Evolutionary conservation across 1,140 invertebrate genomes (phyloP), one percentile per base, ranked within the genome.

Genomic region (Drosophila kikkawai): DNA sequence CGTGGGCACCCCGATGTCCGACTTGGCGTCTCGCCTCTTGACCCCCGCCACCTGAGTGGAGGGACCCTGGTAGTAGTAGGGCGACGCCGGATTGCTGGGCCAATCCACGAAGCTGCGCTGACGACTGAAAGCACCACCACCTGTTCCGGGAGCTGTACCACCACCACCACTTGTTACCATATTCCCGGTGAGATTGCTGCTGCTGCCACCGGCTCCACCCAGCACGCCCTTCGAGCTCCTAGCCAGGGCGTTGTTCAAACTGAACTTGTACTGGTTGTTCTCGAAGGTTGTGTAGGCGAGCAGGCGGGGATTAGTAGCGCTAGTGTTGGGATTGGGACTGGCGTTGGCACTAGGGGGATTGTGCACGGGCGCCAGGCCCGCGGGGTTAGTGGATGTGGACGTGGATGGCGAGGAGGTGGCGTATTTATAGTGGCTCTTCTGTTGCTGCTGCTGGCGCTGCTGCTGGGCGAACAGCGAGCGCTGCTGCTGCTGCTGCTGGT

Each of bases 261-360:
- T 93, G 73, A 93, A 93, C 77, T 93, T 93, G 79, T 93, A 93
- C 70, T 93, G 92, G 79, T 93, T 93, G 58, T 93, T 93, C 80
- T 92, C 88, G 60, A 92, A 93, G 63, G 91, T 91, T 32, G 92
- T 93, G 79, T 93, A 93, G 76, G 88, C 92, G 67, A 93, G 88
- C 76, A 91, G 88, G 67, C 92, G 87, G 65, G 74, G 59, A 50
- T 84, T 69, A 87, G 88, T 75, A 74, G 86, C 63, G 63, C 80
- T 84, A 68, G 82, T 76, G 75, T 59, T 67, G 55, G 81, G 63
- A 37, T 59, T 61, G 19, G 53, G 53, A 22, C 36, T 60, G 17
- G 55, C 22, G 11, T 36, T 68, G 59, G 69, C 51, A 22, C 66
- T 58, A 39, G 80, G 37, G n/a, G 74, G 56, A 41, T 47, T 77